phyloP scores from a whole-genome alignment of 1,140 invertebrate genomes.

The Aporrectodea caliginosa region DNA sequence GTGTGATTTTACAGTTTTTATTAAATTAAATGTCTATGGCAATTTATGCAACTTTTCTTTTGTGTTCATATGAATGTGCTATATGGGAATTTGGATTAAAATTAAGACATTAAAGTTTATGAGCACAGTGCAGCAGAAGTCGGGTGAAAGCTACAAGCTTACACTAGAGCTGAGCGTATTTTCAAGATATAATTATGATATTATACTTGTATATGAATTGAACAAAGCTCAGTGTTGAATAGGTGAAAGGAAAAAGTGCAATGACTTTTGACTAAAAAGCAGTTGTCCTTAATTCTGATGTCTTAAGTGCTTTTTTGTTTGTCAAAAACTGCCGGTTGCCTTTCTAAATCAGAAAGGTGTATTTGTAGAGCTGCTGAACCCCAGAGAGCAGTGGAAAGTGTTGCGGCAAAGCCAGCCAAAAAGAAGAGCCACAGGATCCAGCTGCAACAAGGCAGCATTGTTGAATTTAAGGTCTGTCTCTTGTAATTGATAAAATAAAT shows the following conservation, averaged over 20 bases:
- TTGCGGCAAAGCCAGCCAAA: neutral
- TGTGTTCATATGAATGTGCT: neutral
- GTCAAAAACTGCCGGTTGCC: too few species aligned
- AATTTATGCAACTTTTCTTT: neutral
- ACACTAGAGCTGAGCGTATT: neutral
- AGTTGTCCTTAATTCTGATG: too few species aligned
- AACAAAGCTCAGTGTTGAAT: neutral
- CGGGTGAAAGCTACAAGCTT: neutral
- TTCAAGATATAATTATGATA: neutral
- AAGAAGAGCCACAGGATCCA: neutral
- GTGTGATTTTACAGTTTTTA: too few species aligned
- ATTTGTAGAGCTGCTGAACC: neutral
- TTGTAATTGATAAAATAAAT: too few species aligned
- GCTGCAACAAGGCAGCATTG: neutral
- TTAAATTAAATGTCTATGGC: too few species aligned
- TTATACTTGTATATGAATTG: neutral
- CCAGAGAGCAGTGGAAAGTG: too few species aligned
- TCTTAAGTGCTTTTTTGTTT: too few species aligned
- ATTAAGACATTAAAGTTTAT: neutral
- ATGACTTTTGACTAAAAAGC: neutral
- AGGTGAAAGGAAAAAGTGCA: neutral
- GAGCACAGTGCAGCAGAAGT: neutral
- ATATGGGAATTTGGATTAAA: neutral
- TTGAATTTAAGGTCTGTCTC: neutral
- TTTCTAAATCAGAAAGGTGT: too few species aligned